phyloP scores from a whole-genome alignment of 2,113 vertebrate genomes.

The Brachypodius melanocephalos region DNA sequence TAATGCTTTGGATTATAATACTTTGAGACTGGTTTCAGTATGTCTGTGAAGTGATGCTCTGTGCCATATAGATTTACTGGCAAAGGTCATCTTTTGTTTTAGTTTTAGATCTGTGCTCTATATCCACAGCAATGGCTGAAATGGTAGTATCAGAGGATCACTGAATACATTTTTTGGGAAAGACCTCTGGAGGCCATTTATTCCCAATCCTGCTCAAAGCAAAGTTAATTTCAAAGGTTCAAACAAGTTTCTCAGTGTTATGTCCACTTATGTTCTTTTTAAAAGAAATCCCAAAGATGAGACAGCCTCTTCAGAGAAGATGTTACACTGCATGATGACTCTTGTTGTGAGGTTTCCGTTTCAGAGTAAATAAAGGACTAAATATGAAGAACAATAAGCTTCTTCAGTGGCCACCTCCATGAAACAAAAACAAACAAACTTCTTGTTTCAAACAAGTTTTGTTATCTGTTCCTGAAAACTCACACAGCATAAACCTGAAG shows the following conservation, averaged over 20 bases:
- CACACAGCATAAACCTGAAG: not conserved
- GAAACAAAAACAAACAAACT: not conserved
- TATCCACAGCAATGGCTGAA: not conserved
- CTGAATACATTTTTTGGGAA: not conserved
- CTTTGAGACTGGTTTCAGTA: not conserved
- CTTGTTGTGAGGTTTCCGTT: not conserved
- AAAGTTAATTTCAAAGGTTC: not conserved
- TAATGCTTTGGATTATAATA: not conserved
- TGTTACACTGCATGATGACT: not conserved
- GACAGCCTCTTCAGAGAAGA: not conserved
- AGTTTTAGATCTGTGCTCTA: not conserved
- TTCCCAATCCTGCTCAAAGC: not conserved
- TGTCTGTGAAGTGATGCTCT: not conserved
- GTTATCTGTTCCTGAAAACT: not conserved
- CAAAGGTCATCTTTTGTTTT: not conserved
- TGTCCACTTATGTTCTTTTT: not conserved
- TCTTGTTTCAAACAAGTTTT: not conserved
- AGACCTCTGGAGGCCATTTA: not conserved
- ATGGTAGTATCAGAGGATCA: not conserved
- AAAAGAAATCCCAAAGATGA: not conserved
- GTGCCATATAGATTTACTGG: not conserved
- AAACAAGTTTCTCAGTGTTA: not conserved
- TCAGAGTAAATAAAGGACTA: not conserved
- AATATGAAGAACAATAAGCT: not conserved
- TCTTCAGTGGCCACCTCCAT: not conserved